phyloP scores from a whole-genome alignment of 2,797 vertebrate genomes.

The Pseudochirops corinnae region DNA sequence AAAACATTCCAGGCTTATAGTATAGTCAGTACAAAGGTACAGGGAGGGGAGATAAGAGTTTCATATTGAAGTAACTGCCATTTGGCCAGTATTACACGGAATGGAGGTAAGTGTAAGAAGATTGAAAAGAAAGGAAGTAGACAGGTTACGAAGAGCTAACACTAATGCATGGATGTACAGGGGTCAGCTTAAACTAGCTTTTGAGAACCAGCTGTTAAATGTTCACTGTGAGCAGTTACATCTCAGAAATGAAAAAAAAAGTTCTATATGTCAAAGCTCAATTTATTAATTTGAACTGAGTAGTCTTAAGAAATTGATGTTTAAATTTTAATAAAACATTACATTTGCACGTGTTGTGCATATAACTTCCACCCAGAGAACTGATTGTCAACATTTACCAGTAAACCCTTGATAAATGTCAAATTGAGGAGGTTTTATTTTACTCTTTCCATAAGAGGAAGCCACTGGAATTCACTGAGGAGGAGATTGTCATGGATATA shows the following conservation, averaged over 20 bases:
- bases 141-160: no score
- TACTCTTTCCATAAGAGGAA: background rate
- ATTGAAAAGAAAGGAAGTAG: no score
- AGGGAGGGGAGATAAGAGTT: no score
- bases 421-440: background rate
- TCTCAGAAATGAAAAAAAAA: background rate
- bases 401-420: background rate
- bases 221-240: background rate
- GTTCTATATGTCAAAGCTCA: background rate
- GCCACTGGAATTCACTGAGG: background rate
- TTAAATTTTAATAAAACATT: background rate
- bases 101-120: no score
- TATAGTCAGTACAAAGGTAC: no score
- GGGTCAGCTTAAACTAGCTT: background rate
- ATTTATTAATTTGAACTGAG: background rate
- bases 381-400: background rate
- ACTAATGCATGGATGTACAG: background rate
- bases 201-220: background rate
- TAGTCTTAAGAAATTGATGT: background rate
- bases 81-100: no score
- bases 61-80: no score
- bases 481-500: background rate
- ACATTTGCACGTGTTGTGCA: background rate
- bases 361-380: background rate
- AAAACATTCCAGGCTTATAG: no score